phyloP scores from a whole-genome alignment of 2,888 invertebrate species.

The Notocelia uddmanniana region DNA sequence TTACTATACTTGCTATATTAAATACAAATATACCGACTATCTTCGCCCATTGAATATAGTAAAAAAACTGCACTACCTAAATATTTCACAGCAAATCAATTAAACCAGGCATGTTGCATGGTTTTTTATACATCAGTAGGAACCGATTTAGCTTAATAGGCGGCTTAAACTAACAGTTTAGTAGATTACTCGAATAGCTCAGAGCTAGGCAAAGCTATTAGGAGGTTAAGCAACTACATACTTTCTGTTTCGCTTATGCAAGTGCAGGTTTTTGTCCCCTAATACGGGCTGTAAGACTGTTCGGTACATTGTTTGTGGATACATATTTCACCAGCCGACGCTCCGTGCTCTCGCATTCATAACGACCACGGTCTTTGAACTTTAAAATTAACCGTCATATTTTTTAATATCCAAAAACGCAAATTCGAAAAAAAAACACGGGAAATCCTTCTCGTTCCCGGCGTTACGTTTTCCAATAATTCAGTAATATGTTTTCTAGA shows the following conservation, averaged over 20 bases:
- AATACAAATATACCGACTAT: not conserved
- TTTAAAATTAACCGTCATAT: slow-evolving; percentile 73
- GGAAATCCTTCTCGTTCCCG: slow-evolving; percentile 40
- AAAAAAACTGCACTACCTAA: not conserved
- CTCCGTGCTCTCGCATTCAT: slow-evolving; percentile 82
- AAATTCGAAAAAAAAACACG: slow-evolving; percentile 24
- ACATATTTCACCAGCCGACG: slow-evolving; percentile 74
- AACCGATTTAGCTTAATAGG: slow-evolving; percentile 4
- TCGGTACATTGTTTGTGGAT: slow-evolving; percentile 74
- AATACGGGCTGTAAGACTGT: slow-evolving; percentile 71
- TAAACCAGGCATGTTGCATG: not conserved
- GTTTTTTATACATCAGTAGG: slow-evolving; percentile 20
- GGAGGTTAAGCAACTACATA: slow-evolving; percentile 41
- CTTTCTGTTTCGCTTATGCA: slow-evolving; percentile 62
- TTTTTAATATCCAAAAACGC: slow-evolving; percentile 45
- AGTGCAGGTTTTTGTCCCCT: slow-evolving; percentile 68
- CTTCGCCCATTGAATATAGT: not conserved
- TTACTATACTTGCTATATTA: not conserved
- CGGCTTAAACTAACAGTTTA: slow-evolving; percentile 21
- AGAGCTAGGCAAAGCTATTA: slow-evolving; percentile 43
- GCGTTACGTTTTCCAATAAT: slow-evolving; percentile 55
- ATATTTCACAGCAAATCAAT: slow-evolving; percentile 24
- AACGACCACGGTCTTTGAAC: slow-evolving; percentile 72
- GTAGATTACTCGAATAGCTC: slow-evolving; percentile 28
- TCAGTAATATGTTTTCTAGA: slow-evolving; percentile 47